Conservation (phyloP, 2,113 vertebrate species). For the Hydropotes inermis region DNA sequence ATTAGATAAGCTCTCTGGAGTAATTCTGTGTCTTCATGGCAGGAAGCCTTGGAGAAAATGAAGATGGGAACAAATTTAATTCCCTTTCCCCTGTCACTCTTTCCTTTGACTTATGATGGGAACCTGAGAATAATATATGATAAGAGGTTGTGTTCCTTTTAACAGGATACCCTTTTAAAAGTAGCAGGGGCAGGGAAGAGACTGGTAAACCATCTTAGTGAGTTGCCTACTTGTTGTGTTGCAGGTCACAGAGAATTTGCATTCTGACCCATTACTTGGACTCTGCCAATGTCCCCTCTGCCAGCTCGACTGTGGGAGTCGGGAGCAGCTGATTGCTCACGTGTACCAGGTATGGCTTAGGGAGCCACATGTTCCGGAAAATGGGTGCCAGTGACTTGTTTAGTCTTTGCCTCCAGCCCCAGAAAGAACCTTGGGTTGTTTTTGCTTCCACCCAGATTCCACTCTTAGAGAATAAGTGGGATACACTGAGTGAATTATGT, state of each 20-base stretch:
- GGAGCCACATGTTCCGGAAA: not conserved
- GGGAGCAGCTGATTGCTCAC: slow-evolving; percentile 93
- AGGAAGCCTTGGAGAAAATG: slow-evolving; percentile 1
- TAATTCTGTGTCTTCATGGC: not conserved
- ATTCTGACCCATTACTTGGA: slow-evolving; percentile 76
- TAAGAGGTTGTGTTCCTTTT: not conserved
- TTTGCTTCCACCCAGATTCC: not conserved
- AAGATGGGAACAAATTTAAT: not conserved
- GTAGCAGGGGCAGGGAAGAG: not conserved
- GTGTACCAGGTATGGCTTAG: slow-evolving; percentile 92
- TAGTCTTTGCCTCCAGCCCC: not conserved
- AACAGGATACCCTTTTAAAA: not conserved
- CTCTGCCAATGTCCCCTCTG: slow-evolving; percentile 93
- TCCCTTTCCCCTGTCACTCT: not conserved
- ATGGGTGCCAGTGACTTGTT: not conserved
- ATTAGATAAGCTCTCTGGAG: not conserved
- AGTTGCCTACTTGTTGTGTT: slow-evolving; percentile 44
- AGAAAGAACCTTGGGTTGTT: not conserved
- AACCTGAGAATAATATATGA: not conserved
- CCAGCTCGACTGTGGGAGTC: slow-evolving; percentile 92
- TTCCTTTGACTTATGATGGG: not conserved
- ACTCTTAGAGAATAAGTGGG: not conserved
- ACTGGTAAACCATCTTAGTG: not conserved
- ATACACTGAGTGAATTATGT: slow-evolving; percentile 28
- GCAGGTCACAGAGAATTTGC: slow-evolving; percentile 76